Evolutionary conservation across 2,888 invertebrate genomes (phyloP).

Genomic region (Arenicola marina): DNA sequence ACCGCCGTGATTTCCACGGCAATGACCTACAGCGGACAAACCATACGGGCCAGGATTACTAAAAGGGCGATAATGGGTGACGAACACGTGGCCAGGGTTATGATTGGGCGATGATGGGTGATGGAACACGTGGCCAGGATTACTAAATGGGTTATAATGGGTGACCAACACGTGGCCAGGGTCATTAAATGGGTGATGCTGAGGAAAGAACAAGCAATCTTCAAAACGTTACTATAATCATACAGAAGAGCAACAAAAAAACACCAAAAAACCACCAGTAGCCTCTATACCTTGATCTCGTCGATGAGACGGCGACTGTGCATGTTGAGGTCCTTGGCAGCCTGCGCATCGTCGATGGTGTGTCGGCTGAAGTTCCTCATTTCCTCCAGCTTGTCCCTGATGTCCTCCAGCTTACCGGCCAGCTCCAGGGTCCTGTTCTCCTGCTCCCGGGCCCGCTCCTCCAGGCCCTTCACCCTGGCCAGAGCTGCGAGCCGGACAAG

Average conservation of each 20-base stretch:
- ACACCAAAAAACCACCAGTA: too few relatives aligned
- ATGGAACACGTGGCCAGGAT: too few relatives aligned
- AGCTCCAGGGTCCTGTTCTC: conserved; percentile 35
- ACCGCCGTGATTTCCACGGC: neutral
- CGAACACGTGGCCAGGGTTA: too few relatives aligned
- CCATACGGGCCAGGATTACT: too few relatives aligned
- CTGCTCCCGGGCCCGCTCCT: conserved; percentile 57
- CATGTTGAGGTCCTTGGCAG: conserved; percentile 20
- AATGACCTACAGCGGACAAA: neutral
- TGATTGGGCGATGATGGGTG: too few relatives aligned
- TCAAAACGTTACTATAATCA: too few relatives aligned
- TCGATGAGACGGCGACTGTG: conserved; percentile 9
- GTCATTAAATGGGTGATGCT: too few relatives aligned
- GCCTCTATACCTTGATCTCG: conserved; percentile 17
- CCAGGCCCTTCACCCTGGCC: conserved; percentile 64
- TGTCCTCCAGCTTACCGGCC: conserved; percentile 49
- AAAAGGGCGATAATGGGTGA: too few relatives aligned
- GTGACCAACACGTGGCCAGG: too few relatives aligned
- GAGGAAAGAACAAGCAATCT: too few relatives aligned
- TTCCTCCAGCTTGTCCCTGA: conserved; percentile 50
- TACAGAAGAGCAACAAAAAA: too few relatives aligned
- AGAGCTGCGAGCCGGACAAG: conserved; percentile 34
- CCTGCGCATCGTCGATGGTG: conserved; percentile 39
- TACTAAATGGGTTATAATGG: too few relatives aligned
- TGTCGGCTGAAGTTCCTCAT: conserved; percentile 43